Conservation (phyloP, 2,888 invertebrate genomes). For the Apamea crenata region DNA sequence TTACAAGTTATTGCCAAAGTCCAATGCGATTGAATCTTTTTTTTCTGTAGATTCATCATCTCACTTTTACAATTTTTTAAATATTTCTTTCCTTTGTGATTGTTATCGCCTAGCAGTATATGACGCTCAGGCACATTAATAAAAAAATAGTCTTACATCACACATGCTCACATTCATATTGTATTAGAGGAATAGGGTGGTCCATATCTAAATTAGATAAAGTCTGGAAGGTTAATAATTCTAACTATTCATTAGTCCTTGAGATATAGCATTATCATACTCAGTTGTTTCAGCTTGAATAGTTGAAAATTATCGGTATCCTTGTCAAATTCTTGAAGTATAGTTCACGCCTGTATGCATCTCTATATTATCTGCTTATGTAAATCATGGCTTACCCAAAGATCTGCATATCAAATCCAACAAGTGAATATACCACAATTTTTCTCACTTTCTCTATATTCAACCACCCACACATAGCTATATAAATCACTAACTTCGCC, state of each 20-base stretch:
- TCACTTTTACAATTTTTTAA: conserved; percentile 41
- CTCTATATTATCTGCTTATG: conserved; percentile 56
- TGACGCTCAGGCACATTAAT: conserved; percentile 45
- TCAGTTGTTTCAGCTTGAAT: conserved; percentile 58
- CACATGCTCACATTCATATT: conserved; percentile 57
- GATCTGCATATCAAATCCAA: conserved; percentile 57
- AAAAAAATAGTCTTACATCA: conserved; percentile 53
- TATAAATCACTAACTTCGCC: conserved; percentile 54
- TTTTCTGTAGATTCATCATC: conserved; percentile 58
- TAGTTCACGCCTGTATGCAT: conserved; percentile 54
- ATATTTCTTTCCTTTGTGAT: conserved; percentile 49
- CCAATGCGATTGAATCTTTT: conserved; percentile 55
- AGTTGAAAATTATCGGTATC: conserved; percentile 59
- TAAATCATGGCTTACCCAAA: conserved; percentile 61
- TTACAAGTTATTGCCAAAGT: conserved; percentile 54
- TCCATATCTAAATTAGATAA: conserved; percentile 60
- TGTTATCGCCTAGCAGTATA: conserved; percentile 46
- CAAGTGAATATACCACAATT: conserved; percentile 48
- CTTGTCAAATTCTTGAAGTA: conserved; percentile 60
- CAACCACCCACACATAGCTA: conserved; percentile 54
- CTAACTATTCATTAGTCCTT: conserved; percentile 63
- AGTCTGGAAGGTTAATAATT: conserved; percentile 60
- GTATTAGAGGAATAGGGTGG: conserved; percentile 45
- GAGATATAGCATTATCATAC: conserved; percentile 55
- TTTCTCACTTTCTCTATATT: conserved; percentile 59